These are phyloP conservation scores for Drosophila differens DNA, from an alignment of 2,888 invertebrate genomes.

Conservation along the genomic window DNA sequence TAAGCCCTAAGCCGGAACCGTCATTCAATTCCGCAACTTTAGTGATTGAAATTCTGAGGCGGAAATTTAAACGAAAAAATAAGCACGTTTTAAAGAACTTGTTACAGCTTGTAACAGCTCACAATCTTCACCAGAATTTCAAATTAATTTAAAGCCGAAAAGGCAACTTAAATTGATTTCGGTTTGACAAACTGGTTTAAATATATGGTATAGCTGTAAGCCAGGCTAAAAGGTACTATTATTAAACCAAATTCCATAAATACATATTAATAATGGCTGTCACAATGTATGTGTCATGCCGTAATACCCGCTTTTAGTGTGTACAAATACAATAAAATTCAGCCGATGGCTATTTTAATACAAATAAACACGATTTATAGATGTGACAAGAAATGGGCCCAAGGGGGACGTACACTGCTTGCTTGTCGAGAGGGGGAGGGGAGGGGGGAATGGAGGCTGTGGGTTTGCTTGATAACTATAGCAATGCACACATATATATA, in stretches of 20 bases:
- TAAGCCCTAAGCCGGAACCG: too few species aligned
- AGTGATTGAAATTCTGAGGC: background rate
- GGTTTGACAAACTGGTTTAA: background rate
- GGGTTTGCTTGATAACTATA: slow-evolving; percentile 28
- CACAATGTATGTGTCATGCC: slow-evolving; percentile 1
- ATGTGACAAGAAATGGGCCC: background rate
- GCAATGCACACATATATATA: background rate
- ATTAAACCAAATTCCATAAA: background rate
- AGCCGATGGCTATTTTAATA: slow-evolving; percentile 33
- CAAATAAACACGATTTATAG: slow-evolving; percentile 30
- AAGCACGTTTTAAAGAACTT: background rate
- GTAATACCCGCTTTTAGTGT: slow-evolving; percentile 5
- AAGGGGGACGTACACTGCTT: background rate
- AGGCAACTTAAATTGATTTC: background rate
- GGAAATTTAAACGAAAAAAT: background rate
- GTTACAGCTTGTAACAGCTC: background rate
- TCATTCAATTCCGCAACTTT: background rate
- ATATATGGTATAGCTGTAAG: background rate
- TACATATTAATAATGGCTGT: background rate
- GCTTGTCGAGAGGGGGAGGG: background rate
- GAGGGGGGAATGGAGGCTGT: background rate
- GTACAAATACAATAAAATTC: slow-evolving; percentile 21
- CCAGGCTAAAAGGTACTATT: background rate
- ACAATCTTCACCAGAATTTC: background rate
- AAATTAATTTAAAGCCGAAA: background rate